A percentile compares a stretch with the other conserved stretches of the same genome.
Evolutionary conservation across 2,888 invertebrate species (phyloP).

Genomic region (Cantharis flavilabris): DNA sequence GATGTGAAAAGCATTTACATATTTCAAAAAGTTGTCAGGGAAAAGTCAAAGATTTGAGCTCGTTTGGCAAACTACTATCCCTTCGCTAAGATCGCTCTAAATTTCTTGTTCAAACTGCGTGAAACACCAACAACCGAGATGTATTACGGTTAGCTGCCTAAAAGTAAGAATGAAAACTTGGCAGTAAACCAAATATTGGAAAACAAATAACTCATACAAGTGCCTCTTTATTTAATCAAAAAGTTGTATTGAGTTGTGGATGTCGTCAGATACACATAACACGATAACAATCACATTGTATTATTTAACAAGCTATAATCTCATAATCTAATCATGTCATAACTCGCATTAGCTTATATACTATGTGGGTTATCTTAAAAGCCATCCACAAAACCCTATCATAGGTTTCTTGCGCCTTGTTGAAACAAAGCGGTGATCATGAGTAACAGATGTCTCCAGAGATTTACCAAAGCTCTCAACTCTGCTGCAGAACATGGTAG

Average conservation of each 20-base stretch:
- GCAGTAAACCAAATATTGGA: constrained; percentile 7
- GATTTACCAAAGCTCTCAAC: constrained; percentile 32
- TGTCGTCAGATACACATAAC: constrained; percentile 1
- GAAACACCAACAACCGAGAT: constrained; percentile 5
- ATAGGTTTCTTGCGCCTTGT: constrained; percentile 20
- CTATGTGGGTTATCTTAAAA: constrained; percentile 15
- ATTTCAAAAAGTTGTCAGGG: neutral
- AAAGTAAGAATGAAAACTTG: neutral
- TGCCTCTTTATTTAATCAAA: constrained; percentile 1
- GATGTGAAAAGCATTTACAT: neutral
- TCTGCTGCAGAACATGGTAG: constrained; percentile 34
- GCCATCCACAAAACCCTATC: constrained; percentile 17
- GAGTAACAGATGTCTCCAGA: constrained; percentile 39
- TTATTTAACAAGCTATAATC: constrained; percentile 12
- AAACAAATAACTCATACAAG: constrained; percentile 2
- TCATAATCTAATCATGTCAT: constrained; percentile 8
- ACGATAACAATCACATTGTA: constrained; percentile 1
- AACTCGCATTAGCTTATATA: constrained; percentile 7
- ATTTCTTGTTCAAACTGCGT: constrained; percentile 14
- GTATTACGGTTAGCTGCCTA: neutral
- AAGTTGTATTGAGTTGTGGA: neutral
- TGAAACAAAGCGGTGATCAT: constrained; percentile 34
- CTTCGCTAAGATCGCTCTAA: constrained; percentile 12
- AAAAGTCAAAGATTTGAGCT: neutral
- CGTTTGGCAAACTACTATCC: neutral